Evolutionary conservation across 1,140 invertebrate genomes (phyloP).

Genomic region (Drosophila leontia): DNA sequence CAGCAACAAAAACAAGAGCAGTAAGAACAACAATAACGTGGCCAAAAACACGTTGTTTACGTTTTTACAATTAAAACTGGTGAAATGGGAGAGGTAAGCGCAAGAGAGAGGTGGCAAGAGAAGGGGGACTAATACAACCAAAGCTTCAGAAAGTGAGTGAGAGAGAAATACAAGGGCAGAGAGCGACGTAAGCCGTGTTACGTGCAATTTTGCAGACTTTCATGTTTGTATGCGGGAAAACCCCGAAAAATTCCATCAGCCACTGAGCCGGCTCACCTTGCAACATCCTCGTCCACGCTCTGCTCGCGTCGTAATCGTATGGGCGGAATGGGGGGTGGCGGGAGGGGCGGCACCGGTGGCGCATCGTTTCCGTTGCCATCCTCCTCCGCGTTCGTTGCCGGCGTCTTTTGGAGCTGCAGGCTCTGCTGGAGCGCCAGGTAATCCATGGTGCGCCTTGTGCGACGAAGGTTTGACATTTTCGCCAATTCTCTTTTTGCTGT

Average conservation of each 20-base stretch:
- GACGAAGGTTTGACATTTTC: slow-evolving; percentile 68
- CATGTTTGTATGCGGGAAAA: slow-evolving; percentile 34
- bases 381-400: slow-evolving; percentile 34
- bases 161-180: neutral
- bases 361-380: slow-evolving; percentile 35
- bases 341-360: slow-evolving; percentile 1
- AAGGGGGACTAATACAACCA: slow-evolving; percentile 21
- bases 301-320: slow-evolving; percentile 60
- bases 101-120: neutral
- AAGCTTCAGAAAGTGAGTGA: slow-evolving; percentile 10
- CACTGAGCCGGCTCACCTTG: slow-evolving; percentile 57
- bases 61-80: slow-evolving; percentile 68
- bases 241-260: slow-evolving; percentile 23
- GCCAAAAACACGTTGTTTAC: slow-evolving; percentile 74
- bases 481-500: slow-evolving; percentile 13
- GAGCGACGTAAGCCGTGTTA: slow-evolving; percentile 12
- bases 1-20: slow-evolving; percentile 14
- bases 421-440: slow-evolving; percentile 67
- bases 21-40: slow-evolving; percentile 23
- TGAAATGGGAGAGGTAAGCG: slow-evolving; percentile 42
- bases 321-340: slow-evolving; percentile 57
- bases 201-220: slow-evolving; percentile 43
- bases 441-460: slow-evolving; percentile 72
- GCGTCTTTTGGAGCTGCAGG: slow-evolving; percentile 46
- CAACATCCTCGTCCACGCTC: slow-evolving; percentile 72